These are phyloP conservation scores for Gambusia holbrooki DNA, from an alignment of 2,113 vertebrate genomes.

Conservation along the genomic window DNA sequence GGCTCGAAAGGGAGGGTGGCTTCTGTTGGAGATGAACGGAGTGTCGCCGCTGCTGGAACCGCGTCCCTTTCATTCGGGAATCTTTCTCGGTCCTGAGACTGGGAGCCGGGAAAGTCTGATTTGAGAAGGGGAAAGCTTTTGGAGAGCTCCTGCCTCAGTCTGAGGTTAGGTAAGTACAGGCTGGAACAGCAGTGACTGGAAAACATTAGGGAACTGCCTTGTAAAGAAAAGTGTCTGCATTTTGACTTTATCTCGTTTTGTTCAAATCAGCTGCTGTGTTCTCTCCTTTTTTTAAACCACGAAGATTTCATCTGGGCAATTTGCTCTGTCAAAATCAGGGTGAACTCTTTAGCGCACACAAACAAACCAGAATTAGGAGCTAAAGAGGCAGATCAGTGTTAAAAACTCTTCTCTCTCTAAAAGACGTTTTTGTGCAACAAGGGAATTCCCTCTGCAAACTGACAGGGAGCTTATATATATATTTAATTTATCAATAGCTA, in stretches of 20 bases:
- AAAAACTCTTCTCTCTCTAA: neutral
- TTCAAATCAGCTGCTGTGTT: no score
- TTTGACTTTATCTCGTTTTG: neutral
- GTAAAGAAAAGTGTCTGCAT: neutral
- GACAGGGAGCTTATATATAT: neutral
- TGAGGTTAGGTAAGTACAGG: constrained; percentile 47
- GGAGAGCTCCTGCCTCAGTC: constrained; percentile 28
- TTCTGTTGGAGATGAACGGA: constrained; percentile 51
- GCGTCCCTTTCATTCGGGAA: constrained; percentile 38
- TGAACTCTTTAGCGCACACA: neutral
- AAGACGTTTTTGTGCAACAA: neutral
- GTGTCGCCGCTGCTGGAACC: constrained; percentile 30
- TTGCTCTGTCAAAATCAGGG: neutral
- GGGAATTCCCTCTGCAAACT: neutral
- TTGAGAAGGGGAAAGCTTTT: neutral
- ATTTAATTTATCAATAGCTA: no score
- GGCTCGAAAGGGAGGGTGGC: constrained; percentile 1
- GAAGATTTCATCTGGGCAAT: neutral
- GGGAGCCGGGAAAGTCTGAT: constrained; percentile 27
- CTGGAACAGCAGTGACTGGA: neutral
- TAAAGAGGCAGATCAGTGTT: no score
- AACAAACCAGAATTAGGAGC: neutral
- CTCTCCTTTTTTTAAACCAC: neutral
- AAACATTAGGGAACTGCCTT: neutral
- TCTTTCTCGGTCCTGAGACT: constrained; percentile 13